Base-by-base conservation (phyloP, 2,888 invertebrate species). In the Blera fallax region DNA sequence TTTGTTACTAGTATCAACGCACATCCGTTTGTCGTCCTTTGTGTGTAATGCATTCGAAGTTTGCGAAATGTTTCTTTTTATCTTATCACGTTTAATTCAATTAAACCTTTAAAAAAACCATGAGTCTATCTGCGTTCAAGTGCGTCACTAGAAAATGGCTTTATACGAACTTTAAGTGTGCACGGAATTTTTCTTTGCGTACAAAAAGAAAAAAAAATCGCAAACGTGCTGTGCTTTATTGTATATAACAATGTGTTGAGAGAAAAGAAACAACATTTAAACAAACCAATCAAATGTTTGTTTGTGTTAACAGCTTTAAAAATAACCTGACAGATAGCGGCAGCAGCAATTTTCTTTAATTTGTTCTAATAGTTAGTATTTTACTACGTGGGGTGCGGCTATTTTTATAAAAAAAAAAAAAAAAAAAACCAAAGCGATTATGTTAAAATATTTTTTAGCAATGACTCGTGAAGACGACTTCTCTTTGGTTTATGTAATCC, bases 211-310 rank as follows among this genome's bases (percentile, higher is more conserved):
- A n/a, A n/a, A n/a, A 32, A 32, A 32, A 32, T 32, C 8, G 32
- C 40, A 40, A 40, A 40, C 40, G 40, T 40, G 40, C 40, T 40
- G 40, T 14, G 40, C 40, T 37, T 3, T 37, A 4, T 52, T 40
- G 27, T 54, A 43, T 43, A 40, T 56, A 69, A 56, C 29, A 24
- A 58, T 48, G 29, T 32, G 32, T 58, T 37, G 50, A 27, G 16
- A 18, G 62, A 74, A 74, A 48, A 14, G 37, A 62, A 76, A 54
- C 18, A 58, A 40, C 40, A 62, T 50, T 52, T 70, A 48, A 80
- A 74, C 72, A 78, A 82, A 64, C 76, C 70, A 82, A 70, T 82
- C 70, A 56, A 78, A 83, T 60, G 29, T 83, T 72, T 72, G 77
- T 82, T 83, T 77, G 72, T 54, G 45, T 77, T 77, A 76, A 64